Percentiles rank a stretch among this genome's conserved stretches.
phyloP scores from a whole-genome alignment of 35 echinoderm and acorn worm species.

The Apostichopus californicus region DNA sequence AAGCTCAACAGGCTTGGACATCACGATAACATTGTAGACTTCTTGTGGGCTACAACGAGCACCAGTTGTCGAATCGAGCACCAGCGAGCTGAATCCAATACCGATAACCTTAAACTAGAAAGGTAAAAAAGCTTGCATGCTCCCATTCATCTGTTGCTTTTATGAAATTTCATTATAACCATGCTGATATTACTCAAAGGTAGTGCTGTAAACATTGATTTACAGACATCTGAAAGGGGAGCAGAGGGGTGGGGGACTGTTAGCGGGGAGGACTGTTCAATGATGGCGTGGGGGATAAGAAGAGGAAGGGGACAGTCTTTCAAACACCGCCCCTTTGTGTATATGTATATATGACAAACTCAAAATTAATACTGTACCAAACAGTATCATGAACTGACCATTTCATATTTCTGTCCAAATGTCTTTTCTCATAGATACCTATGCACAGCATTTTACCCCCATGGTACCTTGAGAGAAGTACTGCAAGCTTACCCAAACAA shows the following conservation, averaged over 20 bases:
- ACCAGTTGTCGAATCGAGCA: constrained; percentile 27
- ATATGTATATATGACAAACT: no score
- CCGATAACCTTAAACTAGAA: constrained; percentile 22
- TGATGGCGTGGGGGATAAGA: no score
- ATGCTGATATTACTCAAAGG: no score
- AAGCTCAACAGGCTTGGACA: constrained; percentile 58
- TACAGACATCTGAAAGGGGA: not conserved
- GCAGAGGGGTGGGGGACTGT: not conserved
- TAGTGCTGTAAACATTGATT: not conserved
- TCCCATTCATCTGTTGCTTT: not conserved
- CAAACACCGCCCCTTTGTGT: no score
- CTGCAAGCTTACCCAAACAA: constrained; percentile 58
- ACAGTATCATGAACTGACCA: not conserved
- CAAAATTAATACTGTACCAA: not conserved
- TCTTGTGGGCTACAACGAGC: constrained; percentile 68
- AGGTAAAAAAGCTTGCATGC: not conserved
- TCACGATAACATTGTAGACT: constrained; percentile 84
- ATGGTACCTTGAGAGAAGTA: constrained; percentile 78
- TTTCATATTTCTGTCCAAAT: no score
- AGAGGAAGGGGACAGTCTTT: no score
- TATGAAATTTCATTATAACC: no score
- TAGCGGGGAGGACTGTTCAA: not conserved
- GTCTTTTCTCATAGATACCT: constrained; percentile 52
- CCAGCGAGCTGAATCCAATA: not conserved
- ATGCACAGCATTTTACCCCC: constrained; percentile 81